phyloP scores from a whole-genome alignment of 2,113 vertebrate genomes.

The Ovis canadensis region DNA sequence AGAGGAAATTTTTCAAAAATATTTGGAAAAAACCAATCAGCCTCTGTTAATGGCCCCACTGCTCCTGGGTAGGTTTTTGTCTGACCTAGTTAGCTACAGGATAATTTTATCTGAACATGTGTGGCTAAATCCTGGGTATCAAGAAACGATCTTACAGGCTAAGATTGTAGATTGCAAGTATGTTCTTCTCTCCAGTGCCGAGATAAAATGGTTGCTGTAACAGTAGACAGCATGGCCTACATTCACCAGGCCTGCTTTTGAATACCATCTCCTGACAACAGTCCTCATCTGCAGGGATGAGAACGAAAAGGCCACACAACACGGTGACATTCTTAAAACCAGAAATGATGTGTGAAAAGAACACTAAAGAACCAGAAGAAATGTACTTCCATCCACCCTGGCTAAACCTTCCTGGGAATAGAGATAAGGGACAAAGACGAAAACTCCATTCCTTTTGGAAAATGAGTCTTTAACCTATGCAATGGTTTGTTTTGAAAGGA shows the following conservation, averaged over 20 bases:
- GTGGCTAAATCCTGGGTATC: neutral
- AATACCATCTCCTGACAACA: neutral
- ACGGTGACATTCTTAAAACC: neutral
- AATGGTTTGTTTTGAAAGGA: conserved; percentile 4
- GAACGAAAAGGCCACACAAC: neutral
- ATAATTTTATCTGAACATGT: neutral
- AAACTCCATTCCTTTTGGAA: conserved; percentile 30
- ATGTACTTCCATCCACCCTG: neutral
- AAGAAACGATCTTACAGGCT: neutral
- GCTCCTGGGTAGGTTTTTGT: neutral
- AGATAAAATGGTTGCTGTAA: neutral
- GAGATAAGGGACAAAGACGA: neutral
- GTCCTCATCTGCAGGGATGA: neutral
- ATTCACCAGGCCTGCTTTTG: neutral
- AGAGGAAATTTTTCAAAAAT: neutral
- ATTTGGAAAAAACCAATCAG: neutral
- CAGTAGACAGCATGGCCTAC: neutral
- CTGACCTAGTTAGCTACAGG: neutral
- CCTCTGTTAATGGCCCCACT: neutral
- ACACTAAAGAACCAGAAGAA: neutral
- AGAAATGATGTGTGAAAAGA: neutral
- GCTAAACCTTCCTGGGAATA: conserved; percentile 27
- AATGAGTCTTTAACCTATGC: conserved; percentile 1
- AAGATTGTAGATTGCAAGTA: neutral
- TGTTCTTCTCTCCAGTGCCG: neutral